Conservation (phyloP, 64 coral and sea anemone genomes). For the Montipora cactus region DNA sequence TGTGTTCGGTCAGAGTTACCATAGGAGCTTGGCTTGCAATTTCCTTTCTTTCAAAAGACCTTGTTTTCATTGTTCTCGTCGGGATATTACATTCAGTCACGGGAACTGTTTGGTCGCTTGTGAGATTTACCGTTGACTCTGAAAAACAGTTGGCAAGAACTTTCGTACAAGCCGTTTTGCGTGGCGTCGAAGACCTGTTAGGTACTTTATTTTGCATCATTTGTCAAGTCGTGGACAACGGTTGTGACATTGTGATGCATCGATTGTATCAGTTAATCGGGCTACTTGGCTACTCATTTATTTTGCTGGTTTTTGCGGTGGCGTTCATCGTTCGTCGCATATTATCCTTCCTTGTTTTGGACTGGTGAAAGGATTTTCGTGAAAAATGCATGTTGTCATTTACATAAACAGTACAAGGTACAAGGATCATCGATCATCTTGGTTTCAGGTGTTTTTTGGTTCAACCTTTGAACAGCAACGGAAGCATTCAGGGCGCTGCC, state of each 20-base stretch:
- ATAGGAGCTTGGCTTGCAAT: not conserved
- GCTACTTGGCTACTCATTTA: not conserved
- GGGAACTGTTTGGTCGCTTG: not conserved
- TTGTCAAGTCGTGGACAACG: not conserved
- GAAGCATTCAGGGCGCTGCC: too few relatives aligned
- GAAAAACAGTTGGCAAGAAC: not conserved
- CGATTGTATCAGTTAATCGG: not conserved
- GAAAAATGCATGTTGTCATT: not conserved
- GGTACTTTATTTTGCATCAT: not conserved
- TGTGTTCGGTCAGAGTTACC: not conserved
- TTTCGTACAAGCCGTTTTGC: not conserved
- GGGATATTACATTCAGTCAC: not conserved
- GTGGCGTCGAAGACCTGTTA: not conserved
- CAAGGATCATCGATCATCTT: too few relatives aligned
- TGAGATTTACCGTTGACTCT: not conserved
- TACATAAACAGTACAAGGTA: not conserved
- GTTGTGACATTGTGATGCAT: not conserved
- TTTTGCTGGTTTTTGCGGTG: not conserved
- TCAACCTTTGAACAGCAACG: too few relatives aligned
- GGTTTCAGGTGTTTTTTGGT: too few relatives aligned
- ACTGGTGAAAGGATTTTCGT: not conserved
- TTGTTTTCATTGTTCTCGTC: not conserved
- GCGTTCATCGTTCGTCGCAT: not conserved
- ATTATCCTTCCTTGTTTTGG: not conserved
- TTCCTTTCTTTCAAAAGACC: slow-evolving; percentile 4